phyloP scores from a whole-genome alignment of 2,888 invertebrate species.

The Luperina nickerlii region DNA sequence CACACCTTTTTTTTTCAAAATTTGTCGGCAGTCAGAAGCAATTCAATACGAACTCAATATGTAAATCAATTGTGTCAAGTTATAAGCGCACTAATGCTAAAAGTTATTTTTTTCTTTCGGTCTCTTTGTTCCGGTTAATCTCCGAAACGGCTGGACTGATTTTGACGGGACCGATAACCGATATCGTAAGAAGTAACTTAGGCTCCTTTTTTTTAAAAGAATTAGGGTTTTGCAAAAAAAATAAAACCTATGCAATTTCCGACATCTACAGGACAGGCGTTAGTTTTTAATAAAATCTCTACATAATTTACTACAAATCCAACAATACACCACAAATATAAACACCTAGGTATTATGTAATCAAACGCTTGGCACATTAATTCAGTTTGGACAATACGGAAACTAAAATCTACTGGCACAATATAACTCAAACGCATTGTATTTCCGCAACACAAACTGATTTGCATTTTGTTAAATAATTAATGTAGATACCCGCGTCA shows the following conservation, averaged over 20 bases:
- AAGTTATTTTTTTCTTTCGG: no score
- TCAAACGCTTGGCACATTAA: constrained; percentile 17
- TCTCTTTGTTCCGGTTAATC: neutral
- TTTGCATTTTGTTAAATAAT: constrained; percentile 64
- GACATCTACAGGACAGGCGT: neutral
- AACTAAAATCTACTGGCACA: constrained; percentile 41
- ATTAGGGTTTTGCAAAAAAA: neutral
- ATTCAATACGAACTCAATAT: no score
- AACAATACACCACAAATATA: neutral
- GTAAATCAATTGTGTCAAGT: no score
- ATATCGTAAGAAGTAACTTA: neutral
- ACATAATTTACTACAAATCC: neutral
- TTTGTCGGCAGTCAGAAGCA: no score
- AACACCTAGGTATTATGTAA: neutral
- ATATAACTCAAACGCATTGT: constrained; percentile 35
- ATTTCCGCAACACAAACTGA: constrained; percentile 48
- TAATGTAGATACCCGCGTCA: constrained; percentile 50
- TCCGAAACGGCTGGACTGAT: neutral
- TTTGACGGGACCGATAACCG: neutral
- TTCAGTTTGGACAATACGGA: constrained; percentile 24
- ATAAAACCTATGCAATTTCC: neutral
- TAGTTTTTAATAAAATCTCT: neutral
- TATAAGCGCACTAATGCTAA: no score
- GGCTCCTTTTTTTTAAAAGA: neutral
- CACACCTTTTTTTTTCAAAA: no score